phyloP scores from a whole-genome alignment of 2,113 vertebrate species.

The Sprattus sprattus region DNA sequence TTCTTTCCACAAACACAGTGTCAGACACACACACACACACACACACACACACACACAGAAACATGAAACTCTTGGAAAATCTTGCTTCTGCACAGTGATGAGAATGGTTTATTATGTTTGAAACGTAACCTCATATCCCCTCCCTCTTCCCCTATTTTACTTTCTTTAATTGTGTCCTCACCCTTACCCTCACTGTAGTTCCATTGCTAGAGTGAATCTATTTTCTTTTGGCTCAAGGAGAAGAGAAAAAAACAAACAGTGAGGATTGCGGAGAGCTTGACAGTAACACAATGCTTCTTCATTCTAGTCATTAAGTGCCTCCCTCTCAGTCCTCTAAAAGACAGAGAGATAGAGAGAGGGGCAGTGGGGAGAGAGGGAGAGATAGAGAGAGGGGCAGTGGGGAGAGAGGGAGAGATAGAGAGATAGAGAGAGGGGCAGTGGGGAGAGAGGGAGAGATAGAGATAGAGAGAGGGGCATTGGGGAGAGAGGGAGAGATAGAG shows the following conservation, averaged over 20 bases:
- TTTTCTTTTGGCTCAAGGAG: neutral
- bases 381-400: too few species aligned
- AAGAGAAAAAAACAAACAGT: neutral
- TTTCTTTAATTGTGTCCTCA: neutral
- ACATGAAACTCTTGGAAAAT: constrained; percentile 16
- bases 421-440: constrained; percentile 9
- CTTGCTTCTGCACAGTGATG: neutral
- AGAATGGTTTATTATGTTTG: neutral
- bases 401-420: neutral
- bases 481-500: neutral
- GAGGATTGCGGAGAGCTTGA: constrained; percentile 33
- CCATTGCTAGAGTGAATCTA: neutral
- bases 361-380: too few species aligned
- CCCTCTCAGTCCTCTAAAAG: neutral
- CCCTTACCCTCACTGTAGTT: neutral
- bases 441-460: neutral
- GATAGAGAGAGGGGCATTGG: too few species aligned
- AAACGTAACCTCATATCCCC: neutral
- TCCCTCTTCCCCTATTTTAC: neutral
- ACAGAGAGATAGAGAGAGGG: neutral
- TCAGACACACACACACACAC: neutral
- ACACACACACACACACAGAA: too few species aligned
- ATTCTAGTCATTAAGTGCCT: constrained; percentile 32
- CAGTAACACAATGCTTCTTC: constrained; percentile 45
- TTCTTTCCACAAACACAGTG: neutral